These are phyloP conservation scores for Brachyopa scutellaris DNA, from an alignment of 2,888 invertebrate genomes.

Conservation along the genomic window DNA sequence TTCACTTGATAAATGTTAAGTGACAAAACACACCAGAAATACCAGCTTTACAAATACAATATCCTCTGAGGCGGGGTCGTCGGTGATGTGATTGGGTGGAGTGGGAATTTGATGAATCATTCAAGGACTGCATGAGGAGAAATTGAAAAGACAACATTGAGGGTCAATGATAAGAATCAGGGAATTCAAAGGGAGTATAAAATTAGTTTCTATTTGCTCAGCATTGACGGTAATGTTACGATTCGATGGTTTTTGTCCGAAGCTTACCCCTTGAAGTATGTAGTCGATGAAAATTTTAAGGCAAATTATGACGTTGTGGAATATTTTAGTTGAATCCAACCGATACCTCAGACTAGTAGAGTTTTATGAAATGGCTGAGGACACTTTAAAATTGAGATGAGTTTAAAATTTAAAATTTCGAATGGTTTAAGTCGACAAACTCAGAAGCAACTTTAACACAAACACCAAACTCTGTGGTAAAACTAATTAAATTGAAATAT, in stretches of 20 bases:
- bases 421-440: too few relatives aligned
- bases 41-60: constrained; percentile 30
- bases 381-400: too few relatives aligned
- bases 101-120: constrained; percentile 68
- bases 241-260: constrained; percentile 8
- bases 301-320: not conserved
- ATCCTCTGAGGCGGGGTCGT: constrained; percentile 17
- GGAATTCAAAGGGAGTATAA: not conserved
- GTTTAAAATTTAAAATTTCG: too few relatives aligned
- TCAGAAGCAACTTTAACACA: too few relatives aligned
- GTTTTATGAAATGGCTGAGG: too few relatives aligned
- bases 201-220: constrained; percentile 20
- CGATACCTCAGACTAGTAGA: too few relatives aligned
- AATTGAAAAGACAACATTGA: constrained; percentile 22
- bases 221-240: constrained; percentile 25
- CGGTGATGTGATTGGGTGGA: constrained; percentile 39
- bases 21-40: constrained; percentile 30
- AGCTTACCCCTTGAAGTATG: constrained; percentile 12
- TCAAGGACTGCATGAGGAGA: constrained; percentile 25
- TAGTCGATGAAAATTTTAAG: not conserved
- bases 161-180: constrained; percentile 47
- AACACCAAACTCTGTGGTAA: too few relatives aligned
- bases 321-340: not conserved
- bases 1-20: constrained; percentile 48
- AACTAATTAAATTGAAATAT: too few relatives aligned